phyloP scores from a whole-genome alignment of 2,888 invertebrate genomes.

The Notodonta ziczac region DNA sequence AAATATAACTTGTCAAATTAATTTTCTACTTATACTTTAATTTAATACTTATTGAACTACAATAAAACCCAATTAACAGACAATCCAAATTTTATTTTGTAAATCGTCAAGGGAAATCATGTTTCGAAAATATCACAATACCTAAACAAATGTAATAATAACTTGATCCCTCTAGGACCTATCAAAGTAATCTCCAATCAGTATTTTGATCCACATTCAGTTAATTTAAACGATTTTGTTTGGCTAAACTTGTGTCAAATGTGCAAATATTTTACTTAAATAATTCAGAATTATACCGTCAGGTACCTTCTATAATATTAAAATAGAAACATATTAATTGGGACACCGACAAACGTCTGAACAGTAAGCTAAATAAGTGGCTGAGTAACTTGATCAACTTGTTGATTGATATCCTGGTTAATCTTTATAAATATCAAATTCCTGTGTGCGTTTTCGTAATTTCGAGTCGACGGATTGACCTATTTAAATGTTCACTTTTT shows the following conservation, averaged over 20 bases:
- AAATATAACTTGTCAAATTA: no score
- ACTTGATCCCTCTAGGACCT: neutral
- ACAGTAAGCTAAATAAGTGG: no score
- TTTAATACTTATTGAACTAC: no score
- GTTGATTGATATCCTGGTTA: no score
- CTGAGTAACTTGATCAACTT: no score
- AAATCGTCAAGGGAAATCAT: neutral
- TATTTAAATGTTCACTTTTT: no score
- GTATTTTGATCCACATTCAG: neutral
- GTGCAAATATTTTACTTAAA: neutral
- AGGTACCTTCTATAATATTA: neutral
- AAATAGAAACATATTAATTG: no score
- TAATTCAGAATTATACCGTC: neutral
- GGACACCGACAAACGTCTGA: no score
- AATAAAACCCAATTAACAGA: neutral
- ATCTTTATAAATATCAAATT: no score
- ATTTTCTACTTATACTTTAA: no score
- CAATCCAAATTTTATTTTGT: neutral
- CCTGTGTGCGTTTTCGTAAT: no score
- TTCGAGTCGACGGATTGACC: no score
- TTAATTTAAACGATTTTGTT: neutral
- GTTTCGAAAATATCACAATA: neutral
- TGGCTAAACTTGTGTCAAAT: slow-evolving; percentile 6
- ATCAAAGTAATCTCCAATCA: neutral
- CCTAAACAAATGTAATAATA: neutral